Conservation (phyloP, 2,797 vertebrate genomes). For the Neostethus bicornis region DNA sequence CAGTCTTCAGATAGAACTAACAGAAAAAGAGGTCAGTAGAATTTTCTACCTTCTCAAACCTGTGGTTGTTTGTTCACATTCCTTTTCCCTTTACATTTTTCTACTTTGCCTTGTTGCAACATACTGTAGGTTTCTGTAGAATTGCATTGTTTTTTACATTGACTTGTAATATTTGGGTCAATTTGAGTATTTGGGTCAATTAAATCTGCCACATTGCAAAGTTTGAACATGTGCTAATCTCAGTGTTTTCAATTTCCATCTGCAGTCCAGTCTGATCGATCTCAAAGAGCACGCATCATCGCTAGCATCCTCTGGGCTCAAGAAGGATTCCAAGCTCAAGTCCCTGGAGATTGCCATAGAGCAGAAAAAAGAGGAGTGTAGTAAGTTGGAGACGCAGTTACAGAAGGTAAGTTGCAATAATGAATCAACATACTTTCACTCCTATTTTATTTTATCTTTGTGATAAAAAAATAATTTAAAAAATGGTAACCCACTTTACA, state of each 20-base stretch:
- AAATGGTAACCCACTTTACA: no score
- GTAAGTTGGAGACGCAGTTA: conserved; percentile 98
- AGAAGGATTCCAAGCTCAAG: conserved; percentile 98
- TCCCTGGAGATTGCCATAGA: conserved; percentile 98
- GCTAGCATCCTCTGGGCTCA: conserved; percentile 93
- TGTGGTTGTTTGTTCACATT: conserved; percentile 5
- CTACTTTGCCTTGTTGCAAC: conserved; percentile 16
- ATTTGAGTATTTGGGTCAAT: conserved; percentile 15
- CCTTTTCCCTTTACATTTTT: neutral
- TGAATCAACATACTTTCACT: neutral
- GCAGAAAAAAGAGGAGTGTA: conserved; percentile 99
- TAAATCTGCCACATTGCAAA: conserved; percentile 13
- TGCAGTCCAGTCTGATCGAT: conserved; percentile 97
- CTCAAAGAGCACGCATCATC: conserved; percentile 98
- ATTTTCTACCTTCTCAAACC: conserved; percentile 13
- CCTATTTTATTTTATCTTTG: conserved; percentile 8
- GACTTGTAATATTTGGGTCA: conserved; percentile 6
- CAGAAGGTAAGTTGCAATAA: conserved; percentile 88
- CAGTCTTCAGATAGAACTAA: conserved; percentile 93
- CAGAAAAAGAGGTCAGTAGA: conserved; percentile 92
- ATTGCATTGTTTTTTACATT: neutral
- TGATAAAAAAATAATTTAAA: no score
- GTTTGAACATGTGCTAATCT: conserved; percentile 45
- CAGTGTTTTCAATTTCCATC: conserved; percentile 42
- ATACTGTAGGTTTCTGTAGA: neutral